A percentile compares a stretch with the other conserved stretches of the same genome.
phyloP scores from a whole-genome alignment of 2,113 vertebrate species.

The Istiophorus platypterus region DNA sequence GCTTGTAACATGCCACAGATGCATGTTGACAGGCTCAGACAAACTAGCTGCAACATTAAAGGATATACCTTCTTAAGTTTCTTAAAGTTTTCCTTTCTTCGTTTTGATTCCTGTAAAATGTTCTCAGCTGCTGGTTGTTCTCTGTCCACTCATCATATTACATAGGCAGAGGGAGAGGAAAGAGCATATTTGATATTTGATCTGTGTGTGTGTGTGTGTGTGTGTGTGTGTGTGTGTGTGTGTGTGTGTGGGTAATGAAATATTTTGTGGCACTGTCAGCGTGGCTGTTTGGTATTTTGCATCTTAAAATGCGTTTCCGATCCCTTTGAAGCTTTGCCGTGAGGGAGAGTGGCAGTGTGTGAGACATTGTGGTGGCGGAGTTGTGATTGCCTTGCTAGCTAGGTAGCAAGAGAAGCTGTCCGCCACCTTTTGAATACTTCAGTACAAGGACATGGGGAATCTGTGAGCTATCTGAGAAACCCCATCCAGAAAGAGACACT shows the following conservation, averaged over 20 bases:
- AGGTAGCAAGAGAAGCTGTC: slow-evolving; percentile 67
- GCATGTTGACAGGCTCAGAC: slow-evolving; percentile 70
- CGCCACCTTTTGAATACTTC: slow-evolving; percentile 79
- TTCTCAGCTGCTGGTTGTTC: slow-evolving; percentile 64
- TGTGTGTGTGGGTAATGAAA: slow-evolving; percentile 69
- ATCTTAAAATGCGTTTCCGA: slow-evolving; percentile 66
- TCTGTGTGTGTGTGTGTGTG: slow-evolving; percentile 67
- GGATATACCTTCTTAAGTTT: slow-evolving; percentile 75
- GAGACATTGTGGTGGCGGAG: slow-evolving; percentile 54
- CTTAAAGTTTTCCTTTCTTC: slow-evolving; percentile 48
- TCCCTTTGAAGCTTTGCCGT: slow-evolving; percentile 63
- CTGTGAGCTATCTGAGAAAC: slow-evolving; percentile 73
- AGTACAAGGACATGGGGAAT: slow-evolving; percentile 79
- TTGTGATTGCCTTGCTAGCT: slow-evolving; percentile 61
- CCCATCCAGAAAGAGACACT: slow-evolving; percentile 45
- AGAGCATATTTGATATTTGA: slow-evolving; percentile 72
- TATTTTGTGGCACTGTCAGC: slow-evolving; percentile 67
- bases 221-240: slow-evolving; percentile 62
- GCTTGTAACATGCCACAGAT: slow-evolving; percentile 65
- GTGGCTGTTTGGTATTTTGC: slow-evolving; percentile 72
- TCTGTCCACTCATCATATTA: slow-evolving; percentile 74
- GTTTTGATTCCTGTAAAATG: slow-evolving; percentile 70
- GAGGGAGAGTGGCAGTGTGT: slow-evolving; percentile 48
- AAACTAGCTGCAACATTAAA: slow-evolving; percentile 75
- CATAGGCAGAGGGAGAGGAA: slow-evolving; percentile 60